Percentiles rank a stretch among this genome's conserved stretches.
phyloP scores from a whole-genome alignment of 37 sponge, comb jelly and placozoan genomes.

The Eunapius fragilis region DNA sequence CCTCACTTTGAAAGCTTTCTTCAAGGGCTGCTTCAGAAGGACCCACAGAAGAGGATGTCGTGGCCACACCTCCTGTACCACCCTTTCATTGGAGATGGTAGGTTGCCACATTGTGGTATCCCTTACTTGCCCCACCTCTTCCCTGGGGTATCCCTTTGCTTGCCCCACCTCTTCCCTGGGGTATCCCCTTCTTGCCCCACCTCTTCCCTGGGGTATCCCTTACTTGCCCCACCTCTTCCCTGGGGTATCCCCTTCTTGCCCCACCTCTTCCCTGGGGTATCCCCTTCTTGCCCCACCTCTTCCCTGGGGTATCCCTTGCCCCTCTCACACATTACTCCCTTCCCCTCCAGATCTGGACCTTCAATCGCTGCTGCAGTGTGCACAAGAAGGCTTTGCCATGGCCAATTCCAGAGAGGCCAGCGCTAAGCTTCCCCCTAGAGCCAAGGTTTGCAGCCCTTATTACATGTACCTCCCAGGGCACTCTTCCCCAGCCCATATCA shows the following conservation, averaged over 20 bases:
- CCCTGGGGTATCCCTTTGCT: neutral
- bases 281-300: neutral
- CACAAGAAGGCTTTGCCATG: slow-evolving; percentile 39
- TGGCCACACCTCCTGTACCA: slow-evolving; percentile 96
- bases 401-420: slow-evolving; percentile 18
- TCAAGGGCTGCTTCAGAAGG: slow-evolving; percentile 80
- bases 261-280: neutral
- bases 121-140: neutral
- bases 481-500: neutral
- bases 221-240: neutral
- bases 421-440: neutral
- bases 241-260: neutral
- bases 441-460: neutral
- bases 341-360: slow-evolving; percentile 39
- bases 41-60: slow-evolving; percentile 75
- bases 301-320: neutral
- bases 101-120: neutral
- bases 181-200: neutral
- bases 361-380: slow-evolving; percentile 56
- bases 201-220: neutral
- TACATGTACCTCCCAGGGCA: neutral
- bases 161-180: neutral
- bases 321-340: too few species aligned
- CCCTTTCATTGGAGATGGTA: slow-evolving; percentile 79
- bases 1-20: slow-evolving; percentile 66